Evolutionary conservation across 2,113 vertebrate species (phyloP).

Genomic region (Blennius ocellaris): DNA sequence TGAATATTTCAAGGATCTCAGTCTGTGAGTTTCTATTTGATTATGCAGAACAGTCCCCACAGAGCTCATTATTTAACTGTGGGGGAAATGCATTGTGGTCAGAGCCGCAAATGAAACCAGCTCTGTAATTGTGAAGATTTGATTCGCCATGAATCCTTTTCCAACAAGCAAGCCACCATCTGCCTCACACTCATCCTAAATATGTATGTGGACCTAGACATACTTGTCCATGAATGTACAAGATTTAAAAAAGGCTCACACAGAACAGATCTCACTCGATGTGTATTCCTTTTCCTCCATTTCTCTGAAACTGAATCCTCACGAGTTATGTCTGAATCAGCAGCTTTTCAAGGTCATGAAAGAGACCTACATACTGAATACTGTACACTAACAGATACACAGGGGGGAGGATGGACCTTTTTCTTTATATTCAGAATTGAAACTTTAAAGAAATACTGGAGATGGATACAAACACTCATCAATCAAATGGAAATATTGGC

Average conservation of each 20-base stretch:
- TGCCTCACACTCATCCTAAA: not conserved
- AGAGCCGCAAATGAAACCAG: not conserved
- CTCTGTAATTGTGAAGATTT: not conserved
- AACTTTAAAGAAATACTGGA: not conserved
- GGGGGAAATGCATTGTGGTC: conserved; percentile 2
- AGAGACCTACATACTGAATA: not conserved
- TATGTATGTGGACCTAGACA: not conserved
- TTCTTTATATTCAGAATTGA: not conserved
- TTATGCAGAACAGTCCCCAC: conserved; percentile 50
- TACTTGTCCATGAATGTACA: not conserved
- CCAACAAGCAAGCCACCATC: conserved; percentile 13
- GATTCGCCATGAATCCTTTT: not conserved
- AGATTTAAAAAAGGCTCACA: not conserved
- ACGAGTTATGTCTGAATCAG: conserved; percentile 46
- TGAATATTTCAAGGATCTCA: conserved; percentile 7
- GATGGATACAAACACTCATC: too few relatives aligned
- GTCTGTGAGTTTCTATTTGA: conserved; percentile 20
- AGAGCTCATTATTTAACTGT: conserved; percentile 49
- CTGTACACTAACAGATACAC: not conserved
- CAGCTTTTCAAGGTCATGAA: conserved; percentile 49
- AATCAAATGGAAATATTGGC: too few relatives aligned
- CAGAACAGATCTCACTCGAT: not conserved
- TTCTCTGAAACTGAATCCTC: conserved; percentile 31
- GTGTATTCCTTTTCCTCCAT: not conserved
- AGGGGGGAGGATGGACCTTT: not conserved